phyloP scores from a whole-genome alignment of 2,888 invertebrate genomes.

The Callyntrura guangdongensis region DNA sequence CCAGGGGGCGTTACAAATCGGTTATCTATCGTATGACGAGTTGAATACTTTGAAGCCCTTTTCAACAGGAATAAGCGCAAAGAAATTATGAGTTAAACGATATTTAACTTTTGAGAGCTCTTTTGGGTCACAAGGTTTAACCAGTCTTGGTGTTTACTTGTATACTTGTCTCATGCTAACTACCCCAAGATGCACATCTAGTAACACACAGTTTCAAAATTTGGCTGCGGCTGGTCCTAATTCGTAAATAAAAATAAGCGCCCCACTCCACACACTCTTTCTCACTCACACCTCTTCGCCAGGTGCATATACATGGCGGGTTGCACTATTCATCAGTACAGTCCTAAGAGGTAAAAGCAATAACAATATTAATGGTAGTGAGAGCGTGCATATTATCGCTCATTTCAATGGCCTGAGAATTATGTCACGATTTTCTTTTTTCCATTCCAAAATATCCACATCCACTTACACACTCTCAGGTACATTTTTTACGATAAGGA shows the following conservation, averaged over 20 bases:
- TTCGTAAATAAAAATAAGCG: not conserved
- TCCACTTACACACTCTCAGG: not conserved
- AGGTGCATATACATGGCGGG: conserved; percentile 27
- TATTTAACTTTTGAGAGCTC: too few species aligned
- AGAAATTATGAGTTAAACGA: too few species aligned
- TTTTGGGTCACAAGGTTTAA: too few species aligned
- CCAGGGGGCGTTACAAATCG: too few species aligned
- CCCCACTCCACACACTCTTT: not conserved
- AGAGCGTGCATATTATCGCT: conserved; percentile 43
- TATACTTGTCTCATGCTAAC: too few species aligned
- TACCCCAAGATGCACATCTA: too few species aligned
- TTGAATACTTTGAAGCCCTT: too few species aligned
- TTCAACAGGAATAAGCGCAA: too few species aligned
- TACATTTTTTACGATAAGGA: not conserved
- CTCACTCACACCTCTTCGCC: conserved; percentile 4
- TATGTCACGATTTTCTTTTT: conserved; percentile 68
- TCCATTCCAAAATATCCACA: conserved; percentile 31
- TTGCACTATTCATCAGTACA: conserved; percentile 23
- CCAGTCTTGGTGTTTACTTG: too few species aligned
- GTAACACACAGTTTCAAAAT: not conserved
- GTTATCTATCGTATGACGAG: too few species aligned
- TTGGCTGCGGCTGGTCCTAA: too few species aligned
- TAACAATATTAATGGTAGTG: conserved; percentile 22
- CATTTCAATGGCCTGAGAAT: conserved; percentile 52
- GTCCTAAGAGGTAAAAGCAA: conserved; percentile 12